Evolutionary conservation across 2,888 invertebrate species (phyloP).

Genomic region (Callyntrura guangdongensis): DNA sequence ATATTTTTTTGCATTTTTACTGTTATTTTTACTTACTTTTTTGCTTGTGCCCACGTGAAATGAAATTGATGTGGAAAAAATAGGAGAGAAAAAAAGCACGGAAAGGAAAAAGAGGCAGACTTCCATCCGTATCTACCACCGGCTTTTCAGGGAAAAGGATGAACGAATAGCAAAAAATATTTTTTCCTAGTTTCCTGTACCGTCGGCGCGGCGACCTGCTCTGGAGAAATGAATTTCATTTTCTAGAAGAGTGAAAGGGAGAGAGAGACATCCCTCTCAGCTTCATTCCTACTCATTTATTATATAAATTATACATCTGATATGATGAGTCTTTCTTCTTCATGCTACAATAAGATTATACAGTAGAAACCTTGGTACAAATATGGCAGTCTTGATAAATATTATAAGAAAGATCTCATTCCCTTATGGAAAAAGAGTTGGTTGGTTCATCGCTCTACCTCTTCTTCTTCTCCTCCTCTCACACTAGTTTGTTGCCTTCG

Average conservation of each 20-base stretch:
- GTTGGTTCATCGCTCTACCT: constrained; percentile 30
- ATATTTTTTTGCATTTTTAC: constrained; percentile 36
- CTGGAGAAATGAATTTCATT: constrained; percentile 40
- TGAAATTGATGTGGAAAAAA: constrained; percentile 21
- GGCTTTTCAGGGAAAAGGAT: not conserved
- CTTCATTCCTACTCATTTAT: constrained; percentile 1
- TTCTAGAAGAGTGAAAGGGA: not conserved
- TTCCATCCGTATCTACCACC: not conserved
- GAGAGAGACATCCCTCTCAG: not conserved
- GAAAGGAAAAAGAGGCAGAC: not conserved
- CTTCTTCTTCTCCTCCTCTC: not conserved
- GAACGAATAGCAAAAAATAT: constrained; percentile 23
- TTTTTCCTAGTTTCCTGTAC: not conserved
- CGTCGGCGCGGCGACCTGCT: not conserved
- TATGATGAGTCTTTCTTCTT: constrained; percentile 32
- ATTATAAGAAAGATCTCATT: constrained; percentile 20
- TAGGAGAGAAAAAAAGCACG: not conserved
- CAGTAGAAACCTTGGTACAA: too few species aligned
- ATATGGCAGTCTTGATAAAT: not conserved
- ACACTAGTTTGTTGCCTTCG: constrained; percentile 29
- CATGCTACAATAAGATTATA: not conserved
- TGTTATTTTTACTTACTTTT: not conserved
- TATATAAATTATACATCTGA: constrained; percentile 1
- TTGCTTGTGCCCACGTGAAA: constrained; percentile 15
- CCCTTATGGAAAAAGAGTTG: constrained; percentile 18